Percentiles rank a stretch among this genome's conserved stretches.
These are phyloP conservation scores for Panopea generosa DNA, from an alignment of 2,888 invertebrate genomes.

Conservation along the genomic window DNA sequence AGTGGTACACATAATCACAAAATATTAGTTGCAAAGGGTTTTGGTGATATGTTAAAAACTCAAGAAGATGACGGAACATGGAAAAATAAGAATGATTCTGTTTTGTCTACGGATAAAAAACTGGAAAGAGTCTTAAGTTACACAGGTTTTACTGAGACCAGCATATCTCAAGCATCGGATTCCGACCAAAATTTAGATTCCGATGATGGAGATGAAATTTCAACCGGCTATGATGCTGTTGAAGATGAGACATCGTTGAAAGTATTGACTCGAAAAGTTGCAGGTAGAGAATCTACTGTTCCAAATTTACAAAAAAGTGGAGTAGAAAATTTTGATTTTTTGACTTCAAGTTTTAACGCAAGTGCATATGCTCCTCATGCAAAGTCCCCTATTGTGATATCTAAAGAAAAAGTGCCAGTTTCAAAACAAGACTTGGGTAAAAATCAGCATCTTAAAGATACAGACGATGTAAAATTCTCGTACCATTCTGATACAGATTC, in stretches of 20 bases:
- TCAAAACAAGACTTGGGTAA: constrained; percentile 1
- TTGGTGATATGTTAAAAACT: not conserved
- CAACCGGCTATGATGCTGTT: constrained; percentile 26
- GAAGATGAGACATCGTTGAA: constrained; percentile 63
- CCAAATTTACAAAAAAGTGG: constrained; percentile 16
- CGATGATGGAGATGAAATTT: constrained; percentile 42
- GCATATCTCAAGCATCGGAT: constrained; percentile 32
- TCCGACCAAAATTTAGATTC: constrained; percentile 52
- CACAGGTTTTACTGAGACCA: constrained; percentile 47
- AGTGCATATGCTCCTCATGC: constrained; percentile 60
- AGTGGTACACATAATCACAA: not conserved
- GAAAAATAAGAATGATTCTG: constrained; percentile 40
- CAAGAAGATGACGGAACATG: not conserved
- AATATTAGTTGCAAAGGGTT: not conserved
- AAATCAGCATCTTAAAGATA: constrained; percentile 5
- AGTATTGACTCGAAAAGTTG: constrained; percentile 68
- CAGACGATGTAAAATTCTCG: constrained; percentile 47
- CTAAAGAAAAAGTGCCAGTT: constrained; percentile 51
- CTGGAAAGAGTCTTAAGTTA: constrained; percentile 49
- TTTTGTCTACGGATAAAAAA: constrained; percentile 52
- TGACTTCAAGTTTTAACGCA: constrained; percentile 50
- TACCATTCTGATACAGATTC: constrained; percentile 65
- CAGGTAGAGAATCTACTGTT: constrained; percentile 51
- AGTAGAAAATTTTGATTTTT: constrained; percentile 25
- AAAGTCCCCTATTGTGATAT: constrained; percentile 67